Base-by-base conservation (phyloP, 2,113 vertebrate genomes). In the Plectropomus leopardus region DNA sequence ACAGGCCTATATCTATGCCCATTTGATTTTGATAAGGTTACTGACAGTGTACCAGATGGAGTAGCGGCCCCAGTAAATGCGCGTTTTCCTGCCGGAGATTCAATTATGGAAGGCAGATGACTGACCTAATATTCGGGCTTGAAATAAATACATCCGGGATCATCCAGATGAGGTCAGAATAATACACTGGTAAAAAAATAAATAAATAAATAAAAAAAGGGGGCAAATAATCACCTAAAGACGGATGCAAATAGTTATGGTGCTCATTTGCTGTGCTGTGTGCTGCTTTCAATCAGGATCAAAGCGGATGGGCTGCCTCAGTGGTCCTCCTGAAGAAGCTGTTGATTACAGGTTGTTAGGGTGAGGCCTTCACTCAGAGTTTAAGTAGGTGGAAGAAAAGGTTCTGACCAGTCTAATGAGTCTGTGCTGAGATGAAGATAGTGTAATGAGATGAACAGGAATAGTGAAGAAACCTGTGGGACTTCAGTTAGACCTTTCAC, bases 11-110 rank as follows among this genome's bases (percentile, higher is more conserved):
- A 87, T 88, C 80, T 76, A 69, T 70, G 55, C 48, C 84, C 65
- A 75, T 90, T 85, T 82, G 86, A 76, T 86, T 88, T 40, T 84
- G 78, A 89, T 91, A 89, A 89, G 82, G 89, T 91, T 87, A 82
- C 72, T 83, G 80, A 79, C 75, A 23, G 70, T 50, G 48, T 58
- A 63, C 48, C 75, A 82, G 90, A 87, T 72, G 84, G 70, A 67
- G 75, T 2, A 58, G 70, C 76, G 70, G 47, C 45, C 53, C 51
- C 69, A 72, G 75, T 85, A 84, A 89, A 88, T 78, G 72, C 7
- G 73, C 55, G 10, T 76, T 71, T 72, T 76, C 50, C 70, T 64
- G 69, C 72, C 79, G 57, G 45, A 50, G 67, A 87, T 84, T 89
- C 75, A 89, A 88, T 92, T 89, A 89, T 30, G 24, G 60, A 58